Evolutionary conservation across 1,140 invertebrate genomes (phyloP).

Genomic region (Carcinoscorpius rotundicauda): DNA sequence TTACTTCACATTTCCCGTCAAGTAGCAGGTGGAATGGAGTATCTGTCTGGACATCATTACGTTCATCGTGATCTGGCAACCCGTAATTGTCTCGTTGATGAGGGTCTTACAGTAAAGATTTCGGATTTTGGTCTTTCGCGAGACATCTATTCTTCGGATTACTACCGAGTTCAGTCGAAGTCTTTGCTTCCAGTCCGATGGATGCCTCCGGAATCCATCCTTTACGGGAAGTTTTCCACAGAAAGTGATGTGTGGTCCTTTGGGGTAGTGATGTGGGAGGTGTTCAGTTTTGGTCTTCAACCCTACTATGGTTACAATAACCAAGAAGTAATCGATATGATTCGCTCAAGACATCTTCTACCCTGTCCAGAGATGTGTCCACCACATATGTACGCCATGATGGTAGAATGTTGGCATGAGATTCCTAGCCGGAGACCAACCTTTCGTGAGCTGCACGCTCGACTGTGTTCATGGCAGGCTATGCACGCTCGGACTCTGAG

Average conservation of each 20-base stretch:
- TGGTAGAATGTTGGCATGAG: conserved; percentile 62
- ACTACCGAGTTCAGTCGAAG: conserved; percentile 46
- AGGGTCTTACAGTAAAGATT: conserved; percentile 69
- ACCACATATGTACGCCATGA: conserved; percentile 56
- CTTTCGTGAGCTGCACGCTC: conserved; percentile 45
- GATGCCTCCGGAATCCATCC: conserved; percentile 69
- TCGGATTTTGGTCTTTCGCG: conserved; percentile 84
- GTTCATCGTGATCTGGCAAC: conserved; percentile 68
- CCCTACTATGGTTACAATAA: conserved; percentile 47
- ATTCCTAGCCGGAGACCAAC: conserved; percentile 55
- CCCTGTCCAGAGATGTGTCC: conserved; percentile 57
- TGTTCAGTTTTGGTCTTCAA: conserved; percentile 77
- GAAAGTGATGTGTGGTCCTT: conserved; percentile 88
- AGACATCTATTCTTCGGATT: conserved; percentile 64
- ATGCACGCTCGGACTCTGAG: conserved; percentile 17
- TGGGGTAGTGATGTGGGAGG: conserved; percentile 84
- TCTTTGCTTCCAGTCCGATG: conserved; percentile 29
- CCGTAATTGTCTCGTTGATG: conserved; percentile 72
- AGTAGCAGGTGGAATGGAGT: conserved; percentile 86
- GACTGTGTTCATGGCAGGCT: conserved; percentile 52
- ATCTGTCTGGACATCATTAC: conserved; percentile 62
- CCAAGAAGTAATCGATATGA: conserved; percentile 23
- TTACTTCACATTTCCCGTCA: conserved; percentile 75
- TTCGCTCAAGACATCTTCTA: conserved; percentile 48
- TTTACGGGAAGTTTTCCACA: conserved; percentile 59